A percentile compares a stretch with the other conserved stretches of the same genome.
Evolutionary conservation across 2,113 vertebrate species (phyloP).

Genomic region (Saguinus midas): DNA sequence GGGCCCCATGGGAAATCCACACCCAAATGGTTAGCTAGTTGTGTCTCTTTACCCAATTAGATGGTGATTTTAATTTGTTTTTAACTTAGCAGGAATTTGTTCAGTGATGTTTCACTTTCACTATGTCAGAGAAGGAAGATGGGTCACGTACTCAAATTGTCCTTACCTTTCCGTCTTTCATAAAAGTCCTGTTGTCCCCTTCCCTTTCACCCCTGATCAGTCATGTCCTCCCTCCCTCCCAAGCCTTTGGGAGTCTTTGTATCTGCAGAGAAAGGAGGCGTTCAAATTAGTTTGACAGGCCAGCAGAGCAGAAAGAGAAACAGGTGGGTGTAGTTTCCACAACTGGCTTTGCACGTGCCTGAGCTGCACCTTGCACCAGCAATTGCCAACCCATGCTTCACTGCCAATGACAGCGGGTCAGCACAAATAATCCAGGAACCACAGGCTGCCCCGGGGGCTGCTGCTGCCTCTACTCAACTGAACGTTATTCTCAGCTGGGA

Average conservation of each 20-base stretch:
- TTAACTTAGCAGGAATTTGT: conserved; percentile 24
- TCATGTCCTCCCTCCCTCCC: background rate
- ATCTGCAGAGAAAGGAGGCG: background rate
- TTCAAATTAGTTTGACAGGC: background rate
- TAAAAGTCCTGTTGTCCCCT: background rate
- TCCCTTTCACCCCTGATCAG: background rate
- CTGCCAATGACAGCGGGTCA: background rate
- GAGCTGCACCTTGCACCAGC: background rate
- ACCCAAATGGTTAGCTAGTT: background rate
- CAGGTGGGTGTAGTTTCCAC: background rate
- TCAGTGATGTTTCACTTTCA: background rate
- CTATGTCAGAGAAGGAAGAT: background rate
- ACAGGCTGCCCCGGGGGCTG: background rate
- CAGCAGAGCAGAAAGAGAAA: background rate
- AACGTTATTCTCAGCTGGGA: background rate
- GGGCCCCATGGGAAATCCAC: conserved; percentile 5
- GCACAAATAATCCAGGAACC: background rate
- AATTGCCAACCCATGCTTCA: background rate
- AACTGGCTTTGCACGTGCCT: background rate
- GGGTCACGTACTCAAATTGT: background rate
- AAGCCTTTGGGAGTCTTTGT: background rate
- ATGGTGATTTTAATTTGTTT: conserved; percentile 35
- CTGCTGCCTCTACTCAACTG: background rate
- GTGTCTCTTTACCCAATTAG: background rate
- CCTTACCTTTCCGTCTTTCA: background rate